Evolutionary conservation across 1,140 invertebrate species (phyloP), one percentile per base, ranked within the genome.

Genomic region (Choristoneura fumiferana): DNA sequence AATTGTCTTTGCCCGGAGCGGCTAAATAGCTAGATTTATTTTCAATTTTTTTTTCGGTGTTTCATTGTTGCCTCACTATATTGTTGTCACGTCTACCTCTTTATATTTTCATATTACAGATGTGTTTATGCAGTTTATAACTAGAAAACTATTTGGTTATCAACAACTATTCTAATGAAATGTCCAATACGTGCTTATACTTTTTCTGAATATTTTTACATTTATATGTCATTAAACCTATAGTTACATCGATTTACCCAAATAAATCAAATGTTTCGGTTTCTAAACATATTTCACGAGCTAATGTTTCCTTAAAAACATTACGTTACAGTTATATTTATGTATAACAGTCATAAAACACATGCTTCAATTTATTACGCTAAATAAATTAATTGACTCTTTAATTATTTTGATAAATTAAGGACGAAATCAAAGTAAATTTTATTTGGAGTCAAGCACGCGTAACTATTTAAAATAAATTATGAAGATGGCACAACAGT

Each of bases 361-460:
- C 18, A 49, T 49, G 43, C 17, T 49, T 49, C 22, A 49, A 49
- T 49, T 49, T 29, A 6, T 29, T 49, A 49, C 43, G 43, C 43
- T 49, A 49, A 49, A 49, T 49, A 49, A 49, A 49, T 49, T 49
- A 49, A 49, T 49, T 49, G 43, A 49, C 43, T 49, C 43, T 12
- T 49, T 49, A 6, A 45, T 45, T 49, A 49, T 49, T 49, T 49
- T n/a, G 10, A 49, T 49, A 49, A 49, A 49, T 22, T 49, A 49
- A 29, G 22, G 22, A 29, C 22, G 22, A 29, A 29, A 29, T 2
- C 6, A 29, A 29, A 29, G 22, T 29, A 3, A 49, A 49, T 22
- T 49, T 49, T 17, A 49, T 49, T 49, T 49, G 43, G 43, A 49
- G 43, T 22, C 43, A 49, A 49, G 43, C 43, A 22, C 43, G 43